Conservation (phyloP, 2,797 vertebrate species). For the Crocodylus rhombifer region DNA sequence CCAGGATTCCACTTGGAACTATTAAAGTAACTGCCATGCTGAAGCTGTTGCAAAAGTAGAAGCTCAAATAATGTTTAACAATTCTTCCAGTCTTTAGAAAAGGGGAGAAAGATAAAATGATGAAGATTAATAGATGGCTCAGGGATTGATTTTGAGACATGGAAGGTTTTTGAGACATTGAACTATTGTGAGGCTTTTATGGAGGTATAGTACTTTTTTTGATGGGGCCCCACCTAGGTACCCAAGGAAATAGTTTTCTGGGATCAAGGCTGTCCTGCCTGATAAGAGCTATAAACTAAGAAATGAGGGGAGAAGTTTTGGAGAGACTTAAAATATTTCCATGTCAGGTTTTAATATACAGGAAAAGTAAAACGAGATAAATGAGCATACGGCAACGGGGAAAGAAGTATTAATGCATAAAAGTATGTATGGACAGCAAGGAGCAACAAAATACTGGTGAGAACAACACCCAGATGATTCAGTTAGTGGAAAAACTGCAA, state of each 20-base stretch:
- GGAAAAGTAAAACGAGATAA: background rate
- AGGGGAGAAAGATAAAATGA: background rate
- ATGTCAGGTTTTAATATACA: background rate
- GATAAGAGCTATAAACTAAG: background rate
- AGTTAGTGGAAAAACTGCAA: rapidly evolving
- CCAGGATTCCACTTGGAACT: background rate
- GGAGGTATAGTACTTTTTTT: background rate
- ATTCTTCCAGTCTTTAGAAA: background rate
- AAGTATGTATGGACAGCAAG: background rate
- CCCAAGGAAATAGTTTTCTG: background rate
- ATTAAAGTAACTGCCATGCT: background rate
- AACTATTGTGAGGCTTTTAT: background rate
- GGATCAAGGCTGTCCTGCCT: background rate
- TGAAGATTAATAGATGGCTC: background rate
- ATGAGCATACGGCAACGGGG: background rate
- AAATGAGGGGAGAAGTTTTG: background rate
- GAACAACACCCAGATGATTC: rapidly evolving
- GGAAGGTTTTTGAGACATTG: background rate
- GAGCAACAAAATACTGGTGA: background rate
- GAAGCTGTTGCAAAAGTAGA: background rate
- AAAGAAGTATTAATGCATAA: background rate
- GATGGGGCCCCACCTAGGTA: background rate
- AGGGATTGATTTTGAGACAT: background rate
- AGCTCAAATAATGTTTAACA: background rate
- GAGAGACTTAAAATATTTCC: background rate